Evolutionary conservation across 2,797 vertebrate species (phyloP).

Genomic region (Sorex maritimensis): DNA sequence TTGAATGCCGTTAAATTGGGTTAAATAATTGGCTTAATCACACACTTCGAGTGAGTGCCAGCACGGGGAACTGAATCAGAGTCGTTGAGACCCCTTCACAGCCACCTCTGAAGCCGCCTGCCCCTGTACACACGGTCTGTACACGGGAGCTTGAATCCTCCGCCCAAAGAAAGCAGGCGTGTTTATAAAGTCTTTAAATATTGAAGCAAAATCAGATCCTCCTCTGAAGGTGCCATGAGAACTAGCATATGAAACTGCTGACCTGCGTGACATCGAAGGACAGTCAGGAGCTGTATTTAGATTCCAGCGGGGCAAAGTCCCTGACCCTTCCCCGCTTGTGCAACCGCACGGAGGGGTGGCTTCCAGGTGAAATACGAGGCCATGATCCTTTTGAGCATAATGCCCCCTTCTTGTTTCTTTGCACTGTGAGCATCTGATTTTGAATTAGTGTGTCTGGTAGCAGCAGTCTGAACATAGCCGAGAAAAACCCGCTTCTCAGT

Average conservation of each 20-base stretch:
- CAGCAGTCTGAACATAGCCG: slow-evolving; percentile 57
- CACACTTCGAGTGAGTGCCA: background rate
- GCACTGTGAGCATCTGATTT: slow-evolving; percentile 42
- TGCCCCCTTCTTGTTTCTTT: slow-evolving; percentile 14
- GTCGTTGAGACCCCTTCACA: slow-evolving; percentile 13
- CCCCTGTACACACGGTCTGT: background rate
- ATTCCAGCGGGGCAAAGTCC: slow-evolving; percentile 54
- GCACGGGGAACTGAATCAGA: background rate
- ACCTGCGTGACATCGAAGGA: slow-evolving; percentile 30
- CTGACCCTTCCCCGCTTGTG: slow-evolving; percentile 60
- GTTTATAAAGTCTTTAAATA: background rate
- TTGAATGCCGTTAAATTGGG: slow-evolving; percentile 13
- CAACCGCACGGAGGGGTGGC: slow-evolving; percentile 15
- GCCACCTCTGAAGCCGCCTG: background rate
- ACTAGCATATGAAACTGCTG: slow-evolving; percentile 11
- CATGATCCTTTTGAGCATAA: slow-evolving; percentile 6
- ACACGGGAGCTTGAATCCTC: no score
- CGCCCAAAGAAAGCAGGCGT: background rate
- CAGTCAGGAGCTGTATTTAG: slow-evolving; percentile 62
- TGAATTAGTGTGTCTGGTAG: slow-evolving; percentile 33
- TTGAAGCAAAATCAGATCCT: slow-evolving; percentile 37
- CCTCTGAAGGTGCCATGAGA: slow-evolving; percentile 22
- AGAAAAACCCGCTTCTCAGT: slow-evolving; percentile 43
- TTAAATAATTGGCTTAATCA: slow-evolving; percentile 17
- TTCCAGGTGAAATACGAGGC: slow-evolving; percentile 61